Evolutionary conservation across 2,888 invertebrate species (phyloP).

Genomic region (Drosophila diplacantha): DNA sequence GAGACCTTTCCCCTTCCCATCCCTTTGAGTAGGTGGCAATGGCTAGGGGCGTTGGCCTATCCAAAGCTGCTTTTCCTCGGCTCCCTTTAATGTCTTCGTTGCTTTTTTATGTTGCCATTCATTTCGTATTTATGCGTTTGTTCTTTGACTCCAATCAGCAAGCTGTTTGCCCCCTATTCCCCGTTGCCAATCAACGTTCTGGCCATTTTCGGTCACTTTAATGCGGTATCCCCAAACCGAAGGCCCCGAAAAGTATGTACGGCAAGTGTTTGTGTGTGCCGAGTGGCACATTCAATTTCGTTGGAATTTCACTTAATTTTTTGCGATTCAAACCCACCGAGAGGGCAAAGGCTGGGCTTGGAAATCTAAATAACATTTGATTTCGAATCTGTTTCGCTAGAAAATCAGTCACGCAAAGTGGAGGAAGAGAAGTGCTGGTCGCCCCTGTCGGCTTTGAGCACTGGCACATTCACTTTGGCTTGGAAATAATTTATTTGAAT

Average conservation of each 20-base stretch:
- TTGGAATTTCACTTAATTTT: constrained; percentile 33
- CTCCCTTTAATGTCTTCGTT: constrained; percentile 24
- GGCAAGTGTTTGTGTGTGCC: not conserved
- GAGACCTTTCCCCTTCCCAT: constrained; percentile 21
- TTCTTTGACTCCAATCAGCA: constrained; percentile 46
- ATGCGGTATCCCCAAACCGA: constrained; percentile 10
- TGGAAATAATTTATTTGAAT: not conserved
- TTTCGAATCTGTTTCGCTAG: constrained; percentile 24
- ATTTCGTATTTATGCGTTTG: constrained; percentile 68
- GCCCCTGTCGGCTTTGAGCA: constrained; percentile 8
- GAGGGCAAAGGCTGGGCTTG: not conserved
- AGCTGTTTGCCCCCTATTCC: constrained; percentile 21
- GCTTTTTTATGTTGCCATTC: constrained; percentile 60
- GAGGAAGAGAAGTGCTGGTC: not conserved
- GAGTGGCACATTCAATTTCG: constrained; percentile 25
- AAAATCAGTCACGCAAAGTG: constrained; percentile 14
- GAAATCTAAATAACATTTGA: constrained; percentile 35
- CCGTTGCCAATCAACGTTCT: constrained; percentile 41
- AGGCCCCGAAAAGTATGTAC: not conserved
- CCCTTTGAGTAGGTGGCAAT: constrained; percentile 34
- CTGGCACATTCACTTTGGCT: constrained; percentile 11
- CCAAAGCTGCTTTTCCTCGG: constrained; percentile 1
- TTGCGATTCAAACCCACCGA: constrained; percentile 7
- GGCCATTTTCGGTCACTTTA: constrained; percentile 38
- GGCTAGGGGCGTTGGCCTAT: constrained; percentile 11